Conservation (phyloP, 1,140 invertebrate species). For the Helicoverpa armigera region DNA sequence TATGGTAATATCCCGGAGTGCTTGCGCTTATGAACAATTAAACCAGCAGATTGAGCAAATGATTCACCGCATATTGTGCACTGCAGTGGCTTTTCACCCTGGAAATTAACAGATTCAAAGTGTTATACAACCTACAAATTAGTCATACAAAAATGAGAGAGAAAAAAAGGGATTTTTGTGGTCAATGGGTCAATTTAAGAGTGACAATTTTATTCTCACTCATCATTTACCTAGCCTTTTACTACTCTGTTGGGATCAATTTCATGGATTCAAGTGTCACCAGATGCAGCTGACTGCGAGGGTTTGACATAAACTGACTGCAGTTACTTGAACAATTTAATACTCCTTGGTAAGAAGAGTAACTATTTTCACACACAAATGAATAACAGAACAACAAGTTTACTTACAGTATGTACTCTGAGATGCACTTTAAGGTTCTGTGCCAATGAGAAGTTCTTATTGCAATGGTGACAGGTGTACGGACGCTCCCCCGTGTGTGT, state of each 20-base stretch:
- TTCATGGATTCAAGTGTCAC: too few relatives aligned
- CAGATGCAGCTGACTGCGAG: too few relatives aligned
- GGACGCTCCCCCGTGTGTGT: slow-evolving; percentile 97
- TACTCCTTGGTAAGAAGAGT: too few relatives aligned
- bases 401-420: slow-evolving; percentile 87
- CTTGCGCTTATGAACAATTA: slow-evolving; percentile 85
- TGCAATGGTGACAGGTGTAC: slow-evolving; percentile 90
- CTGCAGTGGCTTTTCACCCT: slow-evolving; percentile 87
- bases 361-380: background rate
- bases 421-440: slow-evolving; percentile 86
- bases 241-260: too few relatives aligned
- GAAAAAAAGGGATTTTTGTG: too few relatives aligned
- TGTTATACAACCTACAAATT: background rate
- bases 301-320: too few relatives aligned
- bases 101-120: slow-evolving; percentile 28
- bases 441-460: slow-evolving; percentile 76
- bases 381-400: background rate
- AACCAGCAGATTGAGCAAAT: slow-evolving; percentile 85
- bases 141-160: too few relatives aligned
- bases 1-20: slow-evolving; percentile 87
- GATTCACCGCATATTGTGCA: slow-evolving; percentile 83
- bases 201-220: too few relatives aligned
- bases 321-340: too few relatives aligned
- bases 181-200: too few relatives aligned
- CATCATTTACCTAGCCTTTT: too few relatives aligned